Base-by-base conservation (phyloP, 2,113 vertebrate species). In the Beaufortia kweichowensis region DNA sequence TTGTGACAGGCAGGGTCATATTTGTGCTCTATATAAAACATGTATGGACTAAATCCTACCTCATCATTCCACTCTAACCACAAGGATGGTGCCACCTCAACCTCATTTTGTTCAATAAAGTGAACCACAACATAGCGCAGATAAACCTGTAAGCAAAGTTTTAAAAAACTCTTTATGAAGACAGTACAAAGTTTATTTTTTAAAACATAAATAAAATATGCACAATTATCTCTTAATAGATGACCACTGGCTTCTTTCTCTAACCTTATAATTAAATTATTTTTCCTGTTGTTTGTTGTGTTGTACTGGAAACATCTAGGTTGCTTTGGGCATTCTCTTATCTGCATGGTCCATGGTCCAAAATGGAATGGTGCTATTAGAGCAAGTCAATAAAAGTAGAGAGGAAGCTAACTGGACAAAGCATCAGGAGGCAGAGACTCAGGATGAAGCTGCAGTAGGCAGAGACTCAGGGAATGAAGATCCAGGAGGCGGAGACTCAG, bases 101-200 rank as follows among this genome's bases (percentile, higher is more conserved):
- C 39, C 39, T 66, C 64, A 66, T 46, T 46, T 26, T 66, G 35
- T 35, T 66, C 64, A 41, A 19, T 66, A 39, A 66, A 66, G 41
- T 66, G 19, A 15, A 66, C 39, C 1, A 66, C 6, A 9, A 66
- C 64, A 43, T 66, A 66, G 35, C 39, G 6, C 10, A 46, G 41
- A 67, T 28, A 46, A 43, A 67, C 33, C 64, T 67, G 64, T 10
- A 67, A 46, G 24, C 17, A 15, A 67, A 24, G 12, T 26, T 46
- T 15, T 15, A n/a, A 43, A 43, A 41, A 41, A 24, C 26, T 11
- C 24, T 6, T 15, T n/a, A n/a, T n/a, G n/a, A n/a, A n/a, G n/a
- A n/a, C n/a, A n/a, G n/a, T n/a, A n/a, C n/a, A n/a, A 21, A 43
- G 33, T 66, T 43, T 10, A 61, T 15, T 17, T 61, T 61, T 12